Evolutionary conservation across 2,888 invertebrate genomes (phyloP).

Genomic region (Monochamus alternatus): DNA sequence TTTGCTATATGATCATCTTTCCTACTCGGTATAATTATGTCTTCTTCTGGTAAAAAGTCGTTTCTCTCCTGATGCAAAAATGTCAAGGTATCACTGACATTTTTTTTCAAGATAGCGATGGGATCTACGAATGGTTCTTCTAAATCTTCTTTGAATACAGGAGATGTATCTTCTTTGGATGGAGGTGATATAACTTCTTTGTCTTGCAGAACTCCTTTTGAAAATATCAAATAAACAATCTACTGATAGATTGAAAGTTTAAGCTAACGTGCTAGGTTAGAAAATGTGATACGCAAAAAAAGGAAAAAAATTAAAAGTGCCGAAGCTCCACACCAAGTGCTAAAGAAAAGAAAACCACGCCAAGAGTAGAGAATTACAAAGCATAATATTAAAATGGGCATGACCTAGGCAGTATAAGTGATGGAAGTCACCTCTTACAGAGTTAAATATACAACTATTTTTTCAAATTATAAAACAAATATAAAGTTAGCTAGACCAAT

Average conservation of each 20-base stretch:
- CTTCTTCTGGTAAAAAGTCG: conserved; percentile 69
- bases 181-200: conserved; percentile 61
- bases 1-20: conserved; percentile 68
- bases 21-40: conserved; percentile 68
- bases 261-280: conserved; percentile 51
- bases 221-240: conserved; percentile 59
- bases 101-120: conserved; percentile 65
- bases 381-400: conserved; percentile 67
- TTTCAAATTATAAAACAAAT: conserved; percentile 14
- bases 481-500: conserved; percentile 22
- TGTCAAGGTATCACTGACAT: conserved; percentile 68
- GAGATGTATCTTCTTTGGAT: conserved; percentile 48
- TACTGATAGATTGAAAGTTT: conserved; percentile 52
- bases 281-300: conserved; percentile 52
- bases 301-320: conserved; percentile 41
- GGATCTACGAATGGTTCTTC: conserved; percentile 54
- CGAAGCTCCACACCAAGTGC: conserved; percentile 49
- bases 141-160: conserved; percentile 6
- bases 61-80: conserved; percentile 70
- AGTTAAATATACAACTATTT: conserved; percentile 24
- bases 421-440: conserved; percentile 33
- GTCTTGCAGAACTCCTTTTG: conserved; percentile 56
- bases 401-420: conserved; percentile 58
- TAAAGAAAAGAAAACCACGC: conserved; percentile 44
- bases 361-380: conserved; percentile 42